Percentiles rank a stretch among this genome's conserved stretches.
These are phyloP conservation scores for Drosophila suzukii DNA, from an alignment of 1,140 invertebrate species.

Conservation along the genomic window DNA sequence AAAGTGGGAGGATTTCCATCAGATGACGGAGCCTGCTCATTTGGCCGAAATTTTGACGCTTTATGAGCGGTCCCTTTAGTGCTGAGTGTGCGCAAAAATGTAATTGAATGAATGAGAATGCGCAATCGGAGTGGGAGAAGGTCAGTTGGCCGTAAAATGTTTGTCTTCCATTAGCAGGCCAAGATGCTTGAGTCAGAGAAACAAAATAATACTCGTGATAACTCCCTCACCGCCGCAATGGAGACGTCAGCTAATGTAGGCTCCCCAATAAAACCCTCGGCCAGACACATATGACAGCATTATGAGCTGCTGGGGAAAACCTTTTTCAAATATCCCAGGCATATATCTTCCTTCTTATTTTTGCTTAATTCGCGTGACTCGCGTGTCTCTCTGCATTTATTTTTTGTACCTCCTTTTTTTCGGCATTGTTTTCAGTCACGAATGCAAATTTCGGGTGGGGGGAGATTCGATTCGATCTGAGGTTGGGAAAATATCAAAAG, in stretches of 20 bases:
- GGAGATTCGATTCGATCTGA: constrained; percentile 11
- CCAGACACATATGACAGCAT: constrained; percentile 29
- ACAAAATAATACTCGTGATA: not conserved
- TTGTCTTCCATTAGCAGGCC: constrained; percentile 75
- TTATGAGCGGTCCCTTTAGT: constrained; percentile 82
- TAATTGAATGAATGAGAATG: constrained; percentile 72
- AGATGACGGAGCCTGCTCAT: constrained; percentile 54
- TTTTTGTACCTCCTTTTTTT: constrained; percentile 1
- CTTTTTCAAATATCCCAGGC: constrained; percentile 13
- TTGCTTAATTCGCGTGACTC: constrained; percentile 61
- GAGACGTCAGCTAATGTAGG: constrained; percentile 50
- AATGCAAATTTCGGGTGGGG: constrained; percentile 59
- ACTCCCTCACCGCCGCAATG: not conserved
- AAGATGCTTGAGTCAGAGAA: constrained; percentile 40
- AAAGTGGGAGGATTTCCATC: constrained; percentile 9
- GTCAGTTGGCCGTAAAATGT: constrained; percentile 72
- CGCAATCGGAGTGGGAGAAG: constrained; percentile 27
- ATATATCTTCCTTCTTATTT: constrained; percentile 9
- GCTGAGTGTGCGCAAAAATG: constrained; percentile 82
- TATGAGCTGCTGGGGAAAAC: constrained; percentile 40
- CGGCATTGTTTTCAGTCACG: constrained; percentile 72
- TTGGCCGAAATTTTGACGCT: constrained; percentile 79
- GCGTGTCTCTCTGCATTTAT: constrained; percentile 43
- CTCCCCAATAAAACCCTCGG: constrained; percentile 45
- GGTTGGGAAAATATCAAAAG: constrained; percentile 53